Evolutionary conservation across 2,888 invertebrate species (phyloP).

Genomic region (Archips crataeganus): DNA sequence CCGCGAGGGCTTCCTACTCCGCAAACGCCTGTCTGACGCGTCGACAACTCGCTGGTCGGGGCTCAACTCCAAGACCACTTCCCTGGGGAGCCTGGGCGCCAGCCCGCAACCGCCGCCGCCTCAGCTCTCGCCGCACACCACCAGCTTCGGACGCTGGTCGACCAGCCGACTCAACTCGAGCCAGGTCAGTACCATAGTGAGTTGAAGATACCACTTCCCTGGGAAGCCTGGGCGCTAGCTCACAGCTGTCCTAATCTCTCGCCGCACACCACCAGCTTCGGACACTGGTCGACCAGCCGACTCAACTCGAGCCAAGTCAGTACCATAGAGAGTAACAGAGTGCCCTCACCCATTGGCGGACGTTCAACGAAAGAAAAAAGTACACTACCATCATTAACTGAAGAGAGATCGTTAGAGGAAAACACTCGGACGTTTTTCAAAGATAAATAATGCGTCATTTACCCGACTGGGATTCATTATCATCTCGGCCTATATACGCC

Average conservation of each 20-base stretch:
- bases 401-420: slow-evolving; percentile 11
- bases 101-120: slow-evolving; percentile 86
- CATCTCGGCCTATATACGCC: no score
- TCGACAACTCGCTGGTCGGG: slow-evolving; percentile 87
- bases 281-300: slow-evolving; percentile 90
- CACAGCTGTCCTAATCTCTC: slow-evolving; percentile 61
- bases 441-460: background rate
- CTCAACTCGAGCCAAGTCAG: slow-evolving; percentile 88
- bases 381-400: slow-evolving; percentile 4
- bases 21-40: slow-evolving; percentile 91
- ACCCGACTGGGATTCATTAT: no score
- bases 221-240: slow-evolving; percentile 86
- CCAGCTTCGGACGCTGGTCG: slow-evolving; percentile 89
- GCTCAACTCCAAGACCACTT: slow-evolving; percentile 94
- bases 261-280: slow-evolving; percentile 65
- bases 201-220: background rate
- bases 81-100: slow-evolving; percentile 90
- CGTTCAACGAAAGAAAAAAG: background rate
- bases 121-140: slow-evolving; percentile 79
- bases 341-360: background rate
- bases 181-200: slow-evolving; percentile 65
- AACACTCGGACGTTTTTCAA: background rate
- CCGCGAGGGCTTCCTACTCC: slow-evolving; percentile 92
- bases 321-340: slow-evolving; percentile 20
- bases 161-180: slow-evolving; percentile 91